Evolutionary conservation across 2,797 vertebrate genomes (phyloP), one percentile per base, ranked within the genome.

Genomic region (Psittacula derbiana): DNA sequence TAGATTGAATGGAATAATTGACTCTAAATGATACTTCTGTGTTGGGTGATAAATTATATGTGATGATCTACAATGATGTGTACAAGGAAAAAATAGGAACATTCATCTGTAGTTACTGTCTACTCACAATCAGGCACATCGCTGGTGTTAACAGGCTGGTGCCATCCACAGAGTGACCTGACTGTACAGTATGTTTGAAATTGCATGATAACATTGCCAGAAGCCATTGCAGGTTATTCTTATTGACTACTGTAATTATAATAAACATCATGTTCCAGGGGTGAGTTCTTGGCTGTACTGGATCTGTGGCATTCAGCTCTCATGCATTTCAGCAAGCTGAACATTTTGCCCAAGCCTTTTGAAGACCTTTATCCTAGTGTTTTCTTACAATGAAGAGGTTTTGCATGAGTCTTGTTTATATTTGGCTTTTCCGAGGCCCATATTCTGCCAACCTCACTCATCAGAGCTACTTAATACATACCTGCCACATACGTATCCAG

Each of bases 1-100:
- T 80, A 81, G 82, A 79, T 67, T 82, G 87, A 91, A 80, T 61
- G 38, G 64, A 62, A 65, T 82, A 86, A 95, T 97, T 96, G 95
- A 91, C 87, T 95, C 74, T 66, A 65, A 92, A 90, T 41, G 12
- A 60, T 84, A 91, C 10, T 24, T 70, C 25, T 31, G 33, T 73
- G 46, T 55, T 80, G 46, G 61, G 21, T 69, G 74, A 75, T 86
- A 82, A 75, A 80, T 83, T 89, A 55, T 55, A 16, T 79, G 62
- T 52, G 72, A 64, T 65, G 50, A 61, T 80, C 30, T 16, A 90
- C 69, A 87, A 84, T 61, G 52, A n/a, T 67, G 82, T 79, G 74
- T 79, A 55, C 40, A 50, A 86, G 89, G 64, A 43, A 96, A 95
- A 88, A 90, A 93, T 91, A 86, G 88, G 76, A 96, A 78, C 31